Base-by-base conservation (phyloP, 1,140 invertebrate genomes). In the Leucophenga varia region DNA sequence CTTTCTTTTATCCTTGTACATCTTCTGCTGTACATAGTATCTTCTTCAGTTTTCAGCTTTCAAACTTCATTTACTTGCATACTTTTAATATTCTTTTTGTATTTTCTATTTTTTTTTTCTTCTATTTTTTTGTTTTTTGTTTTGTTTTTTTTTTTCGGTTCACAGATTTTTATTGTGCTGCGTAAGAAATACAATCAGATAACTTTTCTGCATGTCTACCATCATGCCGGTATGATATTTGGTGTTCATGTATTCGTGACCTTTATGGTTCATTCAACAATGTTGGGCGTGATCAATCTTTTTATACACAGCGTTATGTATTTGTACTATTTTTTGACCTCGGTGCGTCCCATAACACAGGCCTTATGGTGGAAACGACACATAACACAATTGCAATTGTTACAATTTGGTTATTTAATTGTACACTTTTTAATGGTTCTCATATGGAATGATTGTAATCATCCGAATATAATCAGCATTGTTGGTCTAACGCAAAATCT, bases 131-230 rank as follows among this genome's bases (percentile, higher is more conserved):
- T n/a, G n/a, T n/a, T n/a, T n/a, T n/a, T n/a, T n/a, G n/a, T n/a
- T n/a, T n/a, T n/a, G n/a, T n/a, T n/a, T n/a, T n/a, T n/a, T n/a
- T n/a, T n/a, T n/a, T n/a, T n/a, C n/a, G n/a, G n/a, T 30, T 53
- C 28, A 2, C 46, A 81, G 65, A 76, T 90, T n/a, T 90, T 90
- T 64, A 89, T 91, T 60, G 81, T 90, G 38, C 59, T 90, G 36
- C 80, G 88, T 3, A 93, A 93, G 71, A 93, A 93, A 67, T 80
- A 87, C 47, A 84, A 84, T 49, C 89, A 93, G 76, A 76, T 92
- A 3, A 85, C 86, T 10, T 89, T 92, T 60, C 80, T 93, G 3
- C 91, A 93, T 55, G 81, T 93, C 0, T 90, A 90, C 68, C 90
- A 93, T 70, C 90, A 94, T 63, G 80, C 81, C 5, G 82, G 83